These are phyloP conservation scores for Sebastes taczanowskii DNA, from an alignment of 2,797 vertebrate species.

Conservation along the genomic window DNA sequence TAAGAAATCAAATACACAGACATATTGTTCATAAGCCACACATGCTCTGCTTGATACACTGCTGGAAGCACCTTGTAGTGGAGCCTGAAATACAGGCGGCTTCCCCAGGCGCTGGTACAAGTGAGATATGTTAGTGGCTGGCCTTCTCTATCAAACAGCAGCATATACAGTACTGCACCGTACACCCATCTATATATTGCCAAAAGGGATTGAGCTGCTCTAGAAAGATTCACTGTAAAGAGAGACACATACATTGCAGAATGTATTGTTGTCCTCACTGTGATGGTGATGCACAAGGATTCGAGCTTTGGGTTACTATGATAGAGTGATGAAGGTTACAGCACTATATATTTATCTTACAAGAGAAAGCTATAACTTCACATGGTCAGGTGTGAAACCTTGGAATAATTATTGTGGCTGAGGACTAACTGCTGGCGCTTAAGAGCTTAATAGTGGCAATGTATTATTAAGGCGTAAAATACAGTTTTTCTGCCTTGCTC, in stretches of 20 bases:
- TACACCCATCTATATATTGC: conserved; percentile 39
- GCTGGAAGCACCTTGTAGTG: conserved; percentile 56
- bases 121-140: conserved; percentile 64
- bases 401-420: conserved; percentile 3
- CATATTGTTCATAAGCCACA: conserved; percentile 58
- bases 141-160: conserved; percentile 61
- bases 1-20: conserved; percentile 50
- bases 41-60: conserved; percentile 30
- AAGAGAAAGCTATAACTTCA: not conserved
- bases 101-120: conserved; percentile 58
- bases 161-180: conserved; percentile 36
- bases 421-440: not conserved
- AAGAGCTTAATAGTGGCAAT: not conserved
- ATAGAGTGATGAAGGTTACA: not conserved
- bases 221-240: conserved; percentile 39
- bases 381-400: conserved; percentile 1
- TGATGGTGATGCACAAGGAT: conserved; percentile 8
- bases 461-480: not conserved
- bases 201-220: conserved; percentile 41
- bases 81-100: conserved; percentile 59
- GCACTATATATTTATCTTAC: conserved; percentile 4
- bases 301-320: not conserved
- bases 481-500: not conserved
- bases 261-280: conserved; percentile 16
- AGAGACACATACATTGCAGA: conserved; percentile 22